These are phyloP conservation scores for Dasyprocta punctata DNA, from an alignment of 2,113 vertebrate species.

Conservation along the genomic window DNA sequence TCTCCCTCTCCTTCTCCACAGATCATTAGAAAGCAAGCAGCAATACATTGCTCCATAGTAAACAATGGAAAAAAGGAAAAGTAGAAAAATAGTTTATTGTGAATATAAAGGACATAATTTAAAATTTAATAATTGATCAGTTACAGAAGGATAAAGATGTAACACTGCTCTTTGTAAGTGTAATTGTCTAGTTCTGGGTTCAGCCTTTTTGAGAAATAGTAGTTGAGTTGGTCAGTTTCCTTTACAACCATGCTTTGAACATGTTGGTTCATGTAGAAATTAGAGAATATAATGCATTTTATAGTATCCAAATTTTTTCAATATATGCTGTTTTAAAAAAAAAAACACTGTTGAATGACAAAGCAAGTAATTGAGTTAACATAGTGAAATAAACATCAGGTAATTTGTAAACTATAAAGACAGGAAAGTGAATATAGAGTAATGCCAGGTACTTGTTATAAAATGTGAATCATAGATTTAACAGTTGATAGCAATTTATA, in stretches of 20 bases:
- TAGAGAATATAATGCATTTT: not conserved
- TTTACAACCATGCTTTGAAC: not conserved
- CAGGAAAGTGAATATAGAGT: not conserved
- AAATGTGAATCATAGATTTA: not conserved
- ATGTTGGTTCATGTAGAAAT: conserved; percentile 3
- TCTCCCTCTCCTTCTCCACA: not conserved
- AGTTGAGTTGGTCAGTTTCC: not conserved
- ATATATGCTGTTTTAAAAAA: not conserved
- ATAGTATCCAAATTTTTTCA: not conserved
- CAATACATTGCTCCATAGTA: not conserved
- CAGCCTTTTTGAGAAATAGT: not conserved
- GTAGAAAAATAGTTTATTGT: not conserved
- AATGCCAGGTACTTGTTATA: not conserved
- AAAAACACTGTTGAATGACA: not conserved
- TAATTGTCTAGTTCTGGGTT: not conserved
- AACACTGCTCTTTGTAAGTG: not conserved
- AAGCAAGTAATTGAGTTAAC: not conserved
- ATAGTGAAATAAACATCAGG: not conserved
- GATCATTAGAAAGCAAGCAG: not conserved
- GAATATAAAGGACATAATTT: not conserved
- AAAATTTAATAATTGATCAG: not conserved
- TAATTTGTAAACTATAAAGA: not conserved
- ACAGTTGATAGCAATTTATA: not conserved
- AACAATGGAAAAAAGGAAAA: not conserved
- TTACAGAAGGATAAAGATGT: not conserved